Percentiles rank a stretch among this genome's conserved stretches.
Conservation (phyloP, 2,113 vertebrate genomes). For the Struthidea cinerea region DNA sequence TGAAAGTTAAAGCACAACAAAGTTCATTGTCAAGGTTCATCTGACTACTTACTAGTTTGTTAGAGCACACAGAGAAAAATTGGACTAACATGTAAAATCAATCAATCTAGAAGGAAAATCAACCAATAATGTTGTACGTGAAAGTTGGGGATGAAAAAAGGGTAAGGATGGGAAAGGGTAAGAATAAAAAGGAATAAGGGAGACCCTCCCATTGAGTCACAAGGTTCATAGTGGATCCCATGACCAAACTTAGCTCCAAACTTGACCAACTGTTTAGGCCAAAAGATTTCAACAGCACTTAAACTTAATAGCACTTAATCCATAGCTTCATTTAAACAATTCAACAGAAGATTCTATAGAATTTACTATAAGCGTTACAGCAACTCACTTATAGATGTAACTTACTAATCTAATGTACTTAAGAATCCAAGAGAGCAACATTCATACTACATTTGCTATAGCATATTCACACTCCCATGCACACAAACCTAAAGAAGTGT, state of each 20-base stretch:
- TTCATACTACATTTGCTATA: background rate
- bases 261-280: background rate
- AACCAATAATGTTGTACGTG: background rate
- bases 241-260: background rate
- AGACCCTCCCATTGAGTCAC: background rate
- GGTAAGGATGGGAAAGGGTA: background rate
- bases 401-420: background rate
- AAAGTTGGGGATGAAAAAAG: background rate
- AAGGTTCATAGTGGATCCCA: background rate
- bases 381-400: background rate
- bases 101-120: background rate
- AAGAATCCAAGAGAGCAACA: background rate
- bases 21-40: background rate
- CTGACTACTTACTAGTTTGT: background rate
- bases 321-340: background rate
- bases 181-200: background rate
- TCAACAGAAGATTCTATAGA: background rate
- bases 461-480: background rate
- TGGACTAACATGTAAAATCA: background rate
- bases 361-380: background rate
- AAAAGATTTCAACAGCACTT: background rate
- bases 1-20: background rate
- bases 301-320: background rate
- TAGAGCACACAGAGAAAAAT: background rate
- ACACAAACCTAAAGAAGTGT: background rate